Evolutionary conservation across 2,888 invertebrate genomes (phyloP).

Genomic region (Nomada fabriciana): DNA sequence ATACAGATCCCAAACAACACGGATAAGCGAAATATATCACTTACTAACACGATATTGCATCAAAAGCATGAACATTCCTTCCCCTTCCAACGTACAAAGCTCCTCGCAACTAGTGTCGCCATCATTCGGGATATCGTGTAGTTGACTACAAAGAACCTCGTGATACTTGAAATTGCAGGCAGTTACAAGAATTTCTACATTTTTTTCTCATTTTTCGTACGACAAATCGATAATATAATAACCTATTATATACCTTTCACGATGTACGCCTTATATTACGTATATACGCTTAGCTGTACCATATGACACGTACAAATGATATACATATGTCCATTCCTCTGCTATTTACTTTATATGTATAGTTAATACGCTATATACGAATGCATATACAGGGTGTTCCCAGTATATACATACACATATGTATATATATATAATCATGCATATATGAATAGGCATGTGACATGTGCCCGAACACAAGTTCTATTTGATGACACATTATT

Average conservation of each 20-base stretch:
- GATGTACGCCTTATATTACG: background rate
- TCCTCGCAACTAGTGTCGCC: constrained; percentile 47
- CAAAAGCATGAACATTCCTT: constrained; percentile 57
- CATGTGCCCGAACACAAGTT: background rate
- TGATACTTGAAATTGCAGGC: constrained; percentile 22
- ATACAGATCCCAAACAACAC: constrained; percentile 42
- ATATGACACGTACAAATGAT: background rate
- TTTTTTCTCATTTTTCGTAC: background rate
- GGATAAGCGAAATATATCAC: constrained; percentile 45
- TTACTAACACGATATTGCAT: constrained; percentile 59
- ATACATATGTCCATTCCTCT: background rate
- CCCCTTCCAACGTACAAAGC: constrained; percentile 46
- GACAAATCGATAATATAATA: constrained; percentile 1
- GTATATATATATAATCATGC: background rate
- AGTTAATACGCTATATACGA: background rate
- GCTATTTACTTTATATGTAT: too few relatives aligned
- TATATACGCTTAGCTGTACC: background rate
- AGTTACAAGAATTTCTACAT: constrained; percentile 16
- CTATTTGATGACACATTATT: background rate
- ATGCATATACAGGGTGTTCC: too few relatives aligned
- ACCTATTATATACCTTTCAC: constrained; percentile 9
- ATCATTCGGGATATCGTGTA: constrained; percentile 49
- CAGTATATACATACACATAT: background rate
- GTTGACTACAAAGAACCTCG: constrained; percentile 43
- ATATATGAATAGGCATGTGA: background rate